Percentiles rank a stretch among this genome's conserved stretches.
phyloP scores from a whole-genome alignment of 2,888 invertebrate species.

The Apodemia zela region DNA sequence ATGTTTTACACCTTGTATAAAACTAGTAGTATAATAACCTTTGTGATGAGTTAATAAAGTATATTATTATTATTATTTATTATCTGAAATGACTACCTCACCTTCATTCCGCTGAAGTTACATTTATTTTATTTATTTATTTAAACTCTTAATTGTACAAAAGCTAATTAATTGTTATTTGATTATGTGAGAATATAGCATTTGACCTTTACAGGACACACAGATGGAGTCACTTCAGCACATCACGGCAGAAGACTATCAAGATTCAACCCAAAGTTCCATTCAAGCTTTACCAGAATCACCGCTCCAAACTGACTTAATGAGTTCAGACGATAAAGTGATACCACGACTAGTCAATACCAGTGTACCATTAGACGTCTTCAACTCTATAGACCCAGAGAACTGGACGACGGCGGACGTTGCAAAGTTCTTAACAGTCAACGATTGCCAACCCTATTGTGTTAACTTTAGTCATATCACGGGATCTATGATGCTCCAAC shows the following conservation, averaged over 20 bases:
- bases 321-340: slow-evolving; percentile 69
- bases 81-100: no score
- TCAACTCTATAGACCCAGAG: slow-evolving; percentile 72
- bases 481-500: slow-evolving; percentile 88
- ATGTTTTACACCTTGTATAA: no score
- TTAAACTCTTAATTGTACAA: no score
- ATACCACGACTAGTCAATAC: slow-evolving; percentile 84
- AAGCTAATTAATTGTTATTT: no score
- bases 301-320: slow-evolving; percentile 33
- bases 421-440: slow-evolving; percentile 92
- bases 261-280: slow-evolving; percentile 44
- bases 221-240: slow-evolving; percentile 38
- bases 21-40: no score
- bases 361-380: slow-evolving; percentile 68
- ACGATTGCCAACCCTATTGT: slow-evolving; percentile 89
- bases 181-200: background rate
- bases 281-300: slow-evolving; percentile 35
- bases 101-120: no score
- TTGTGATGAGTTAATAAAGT: no score
- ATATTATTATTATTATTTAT: no score
- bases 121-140: no score
- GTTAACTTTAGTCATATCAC: slow-evolving; percentile 86
- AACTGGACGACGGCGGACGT: slow-evolving; percentile 91
- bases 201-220: slow-evolving; percentile 38
- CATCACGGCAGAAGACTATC: slow-evolving; percentile 31